Evolutionary conservation across 2,888 invertebrate genomes (phyloP).

Genomic region (Agrypnus murinus): DNA sequence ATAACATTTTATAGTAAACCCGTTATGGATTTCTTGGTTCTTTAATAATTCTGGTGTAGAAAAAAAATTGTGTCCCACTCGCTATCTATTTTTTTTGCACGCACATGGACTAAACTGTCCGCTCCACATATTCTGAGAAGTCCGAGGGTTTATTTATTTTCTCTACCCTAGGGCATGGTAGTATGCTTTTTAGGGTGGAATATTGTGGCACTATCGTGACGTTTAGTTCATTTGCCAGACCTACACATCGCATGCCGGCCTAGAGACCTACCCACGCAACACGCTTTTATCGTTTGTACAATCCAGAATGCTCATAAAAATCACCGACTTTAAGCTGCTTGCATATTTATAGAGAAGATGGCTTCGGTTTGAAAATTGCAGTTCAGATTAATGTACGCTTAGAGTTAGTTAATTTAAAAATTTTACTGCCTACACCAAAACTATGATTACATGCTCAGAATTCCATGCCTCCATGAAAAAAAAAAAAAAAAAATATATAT

Average conservation of each 20-base stretch:
- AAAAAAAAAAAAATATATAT: no score
- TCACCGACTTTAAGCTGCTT: constrained; percentile 27
- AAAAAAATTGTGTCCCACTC: background rate
- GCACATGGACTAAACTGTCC: constrained; percentile 8
- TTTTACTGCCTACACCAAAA: no score
- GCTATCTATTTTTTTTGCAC: constrained; percentile 9
- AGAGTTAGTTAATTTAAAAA: no score
- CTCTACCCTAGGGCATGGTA: constrained; percentile 18
- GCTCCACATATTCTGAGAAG: no score
- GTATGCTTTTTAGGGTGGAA: constrained; percentile 16
- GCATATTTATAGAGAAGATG: constrained; percentile 39
- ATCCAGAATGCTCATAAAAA: constrained; percentile 35
- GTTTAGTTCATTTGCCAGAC: constrained; percentile 51
- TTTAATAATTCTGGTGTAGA: constrained; percentile 13
- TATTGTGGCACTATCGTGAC: constrained; percentile 41
- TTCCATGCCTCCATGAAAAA: no score
- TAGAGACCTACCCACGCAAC: constrained; percentile 55
- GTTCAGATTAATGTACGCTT: background rate
- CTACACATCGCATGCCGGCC: constrained; percentile 55
- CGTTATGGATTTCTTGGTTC: constrained; percentile 20
- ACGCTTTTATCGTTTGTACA: constrained; percentile 51
- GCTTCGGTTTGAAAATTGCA: constrained; percentile 19
- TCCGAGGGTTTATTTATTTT: constrained; percentile 15
- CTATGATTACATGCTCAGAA: no score
- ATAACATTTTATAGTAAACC: constrained; percentile 12